Evolutionary conservation across 2,888 invertebrate genomes (phyloP).

Genomic region (Dioctria linearis): DNA sequence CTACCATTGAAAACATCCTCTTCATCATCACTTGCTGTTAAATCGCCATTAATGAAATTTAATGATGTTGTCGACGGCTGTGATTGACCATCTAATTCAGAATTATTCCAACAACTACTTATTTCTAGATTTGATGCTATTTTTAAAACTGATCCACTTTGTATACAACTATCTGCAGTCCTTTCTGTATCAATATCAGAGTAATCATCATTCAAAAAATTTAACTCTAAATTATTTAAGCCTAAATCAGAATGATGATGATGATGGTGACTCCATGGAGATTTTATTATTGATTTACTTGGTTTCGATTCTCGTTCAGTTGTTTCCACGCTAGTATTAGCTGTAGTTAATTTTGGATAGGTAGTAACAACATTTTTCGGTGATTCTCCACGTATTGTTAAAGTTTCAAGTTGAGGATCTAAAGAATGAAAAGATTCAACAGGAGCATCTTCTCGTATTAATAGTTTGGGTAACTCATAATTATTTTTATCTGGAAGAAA

Average conservation of each 20-base stretch:
- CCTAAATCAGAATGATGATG: slow-evolving; percentile 60
- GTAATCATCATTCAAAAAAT: slow-evolving; percentile 60
- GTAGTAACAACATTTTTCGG: slow-evolving; percentile 58
- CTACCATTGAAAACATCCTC: slow-evolving; percentile 57
- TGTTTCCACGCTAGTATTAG: slow-evolving; percentile 33
- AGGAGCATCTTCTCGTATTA: slow-evolving; percentile 62
- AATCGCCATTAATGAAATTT: slow-evolving; percentile 59
- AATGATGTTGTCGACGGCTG: slow-evolving; percentile 56
- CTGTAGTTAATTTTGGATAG: slow-evolving; percentile 54
- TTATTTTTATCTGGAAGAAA: slow-evolving; percentile 59
- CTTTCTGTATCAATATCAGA: slow-evolving; percentile 56
- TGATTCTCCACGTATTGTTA: slow-evolving; percentile 59
- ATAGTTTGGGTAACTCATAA: slow-evolving; percentile 61
- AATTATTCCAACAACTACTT: slow-evolving; percentile 58
- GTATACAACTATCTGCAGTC: slow-evolving; percentile 41
- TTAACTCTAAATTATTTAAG: slow-evolving; percentile 60
- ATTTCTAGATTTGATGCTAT: slow-evolving; percentile 60
- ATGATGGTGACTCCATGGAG: slow-evolving; percentile 59
- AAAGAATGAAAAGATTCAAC: slow-evolving; percentile 60
- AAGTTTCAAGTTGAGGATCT: slow-evolving; percentile 60
- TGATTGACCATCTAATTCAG: slow-evolving; percentile 52
- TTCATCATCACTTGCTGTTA: slow-evolving; percentile 59
- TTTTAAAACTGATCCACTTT: slow-evolving; percentile 58
- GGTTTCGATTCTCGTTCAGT: slow-evolving; percentile 52
- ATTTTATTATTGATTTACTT: slow-evolving; percentile 54